Evolutionary conservation across 2,797 vertebrate genomes (phyloP).

Genomic region (Microctenopoma lineatum): DNA sequence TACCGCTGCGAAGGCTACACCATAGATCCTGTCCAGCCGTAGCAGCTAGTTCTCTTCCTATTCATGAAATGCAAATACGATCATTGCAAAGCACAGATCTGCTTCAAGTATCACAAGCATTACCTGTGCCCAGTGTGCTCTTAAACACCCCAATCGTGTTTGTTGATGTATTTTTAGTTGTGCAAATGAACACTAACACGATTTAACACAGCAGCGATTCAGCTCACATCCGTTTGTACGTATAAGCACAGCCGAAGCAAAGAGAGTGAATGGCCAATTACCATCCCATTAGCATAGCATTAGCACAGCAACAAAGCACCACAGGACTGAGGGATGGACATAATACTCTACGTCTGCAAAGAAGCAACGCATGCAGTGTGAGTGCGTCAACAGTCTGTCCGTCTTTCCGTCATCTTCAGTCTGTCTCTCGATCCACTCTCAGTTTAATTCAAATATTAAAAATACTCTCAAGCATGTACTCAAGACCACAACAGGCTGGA

Average conservation of each 20-base stretch:
- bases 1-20: neutral
- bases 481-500: conserved; percentile 20
- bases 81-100: neutral
- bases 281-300: conserved; percentile 64
- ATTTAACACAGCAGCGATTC: conserved; percentile 33
- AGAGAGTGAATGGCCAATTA: conserved; percentile 57
- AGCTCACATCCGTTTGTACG: conserved; percentile 23
- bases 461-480: conserved; percentile 6
- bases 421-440: neutral
- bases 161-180: neutral
- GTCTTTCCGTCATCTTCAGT: neutral
- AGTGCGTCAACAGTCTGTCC: neutral
- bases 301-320: conserved; percentile 42
- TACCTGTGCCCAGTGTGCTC: neutral
- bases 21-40: neutral
- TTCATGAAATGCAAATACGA: neutral
- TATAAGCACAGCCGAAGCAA: conserved; percentile 27
- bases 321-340: conserved; percentile 13
- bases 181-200: conserved; percentile 26
- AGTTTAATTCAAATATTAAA: too few species aligned
- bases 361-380: neutral
- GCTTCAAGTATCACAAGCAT: neutral
- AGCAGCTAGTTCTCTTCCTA: neutral
- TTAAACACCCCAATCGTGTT: conserved; percentile 1
- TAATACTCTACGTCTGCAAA: conserved; percentile 14